Evolutionary conservation across 2,797 vertebrate species (phyloP), one percentile per base, ranked within the genome.

Genomic region (Ptychobarbus kaznakovi): DNA sequence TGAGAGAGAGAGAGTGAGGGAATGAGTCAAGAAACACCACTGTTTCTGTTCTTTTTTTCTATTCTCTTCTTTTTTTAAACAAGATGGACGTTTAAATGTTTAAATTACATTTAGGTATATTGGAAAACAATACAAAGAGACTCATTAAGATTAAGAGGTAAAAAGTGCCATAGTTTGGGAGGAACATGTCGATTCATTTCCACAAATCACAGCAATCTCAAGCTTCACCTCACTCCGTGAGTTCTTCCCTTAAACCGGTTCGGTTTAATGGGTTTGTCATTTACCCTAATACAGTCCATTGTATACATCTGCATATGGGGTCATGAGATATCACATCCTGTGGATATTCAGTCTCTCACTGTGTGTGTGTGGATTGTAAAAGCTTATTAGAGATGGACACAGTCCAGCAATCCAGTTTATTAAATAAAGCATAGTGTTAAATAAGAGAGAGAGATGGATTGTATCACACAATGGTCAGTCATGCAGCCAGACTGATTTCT

Each of bases 321-420:
- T 81, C 53, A 81, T 53, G 72, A 86, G 72, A 66, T 68, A 93
- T 61, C 65, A 46, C 46, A 93, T 89, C 78, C 61, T 76, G 32
- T 87, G 89, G 90, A 91, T 82, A 90, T 46, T 74, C 63, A 85
- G 89, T 87, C 66, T 80, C 65, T 84, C 35, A 84, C 38, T 74
- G 66, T 78, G 66, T 58, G 44, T 82, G 32, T 79, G 10, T 44
- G 82, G 81, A 83, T 86, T 82, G 80, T 69, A 42, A 65, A 16
- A 79, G 44, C 22, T 86, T 77, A 89, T 89, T 89, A 91, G 38
- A 35, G 73, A 74, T 87, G 84, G 89, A 89, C 86, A 88, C 88
- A 81, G 77, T 86, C 77, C 83, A 90, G 86, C 83, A 82, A 74
- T 76, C 87, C 81, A 51, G 78, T 85, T 87, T 88, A 88, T 90